Base-by-base conservation (phyloP, 2,888 invertebrate species). In the Amitus sp. region DNA sequence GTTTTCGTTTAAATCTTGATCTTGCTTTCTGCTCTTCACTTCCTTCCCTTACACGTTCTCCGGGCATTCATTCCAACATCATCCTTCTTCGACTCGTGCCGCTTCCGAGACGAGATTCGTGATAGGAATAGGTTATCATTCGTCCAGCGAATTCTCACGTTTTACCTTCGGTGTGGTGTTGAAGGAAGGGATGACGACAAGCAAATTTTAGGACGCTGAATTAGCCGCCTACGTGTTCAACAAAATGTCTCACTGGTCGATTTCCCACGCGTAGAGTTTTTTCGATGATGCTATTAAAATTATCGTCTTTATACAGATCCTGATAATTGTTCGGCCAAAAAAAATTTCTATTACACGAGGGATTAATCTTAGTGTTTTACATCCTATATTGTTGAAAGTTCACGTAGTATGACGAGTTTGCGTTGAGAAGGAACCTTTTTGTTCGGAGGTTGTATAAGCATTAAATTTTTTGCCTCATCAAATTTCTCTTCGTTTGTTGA, bases 81-180 rank as follows among this genome's bases (percentile, higher is more conserved):
- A 70, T 73, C 70, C 71, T 70, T 65, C 69, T 74, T 66, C 73
- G 64, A 73, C 69, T 73, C 68, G 65, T 59, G 52, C 66, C 33
- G 69, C 67, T 65, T 59, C 64, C 64, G 61, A 69, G 65, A 69
- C 67, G 60, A 63, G 56, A 62, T 70, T 72, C 73, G 70, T 72
- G 72, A 73, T 67, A 67, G 66, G 72, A 73, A 73, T 75, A 67
- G 65, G 67, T 70, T 68, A 69, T 68, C 61, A 54, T 52, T 62
- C 65, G 64, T 65, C 63, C 67, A 54, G 42, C 37, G 56, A 69
- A 67, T 67, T 70, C 67, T 65, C 69, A 68, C 67, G 66, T 67
- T 68, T 64, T 60, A 65, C 62, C 61, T 62, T 62, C 61, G 67
- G 58, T 56, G 53, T n/a, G 37, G 39, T 30, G n/a, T n/a, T n/a